Base-by-base conservation (phyloP, 1,140 invertebrate species). In the Belonocnema kinseyi region DNA sequence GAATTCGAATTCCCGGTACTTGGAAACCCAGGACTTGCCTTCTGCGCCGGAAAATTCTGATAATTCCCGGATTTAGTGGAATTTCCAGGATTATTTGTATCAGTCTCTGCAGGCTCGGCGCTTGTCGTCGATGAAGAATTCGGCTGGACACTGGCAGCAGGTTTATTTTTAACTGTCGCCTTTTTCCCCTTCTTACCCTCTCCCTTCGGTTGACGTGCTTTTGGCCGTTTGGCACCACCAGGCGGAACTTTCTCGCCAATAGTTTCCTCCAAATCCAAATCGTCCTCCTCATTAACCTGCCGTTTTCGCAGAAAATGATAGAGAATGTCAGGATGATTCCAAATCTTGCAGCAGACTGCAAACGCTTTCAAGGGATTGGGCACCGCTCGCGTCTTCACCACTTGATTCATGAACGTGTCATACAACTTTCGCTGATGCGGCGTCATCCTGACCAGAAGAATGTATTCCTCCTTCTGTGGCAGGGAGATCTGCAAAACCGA, bases 271-370 rank as follows among this genome's bases (percentile, higher is more conserved):
- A 98, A 93, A 91, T 99, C 98, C 81, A 98, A 94, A 92, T 99
- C 98, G 83, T 97, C 94, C 54, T 96, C 96, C 81, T 96, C 96
- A 40, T 94, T 94, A 71, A 93, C 94, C 83, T 94, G 94, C 75
- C 96, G 94, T 88, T 98, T 97, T 85, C 95, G 95, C 61, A 99
- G 88, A 88, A 98, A 97, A 88, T 98, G 96, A 87, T 98, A 98
- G 50, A 99, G 89, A 71, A 99, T 96, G 91, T 99, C 99, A 0
- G 99, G 98, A 92, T 99, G 99, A 89, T 99, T 99, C 98, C 98
- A 99, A 82, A 99, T 99, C 93, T 99, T 99, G 88, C 98, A 99
- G 90, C 98, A 99, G 73, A 99, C 97, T 54, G 98, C 97, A 92
- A 99, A 99, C 6, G 99, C 98, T 90, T 98, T 99, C 13, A 99